phyloP scores from a whole-genome alignment of 2,888 invertebrate genomes.

The Drosophila paranaensis region DNA sequence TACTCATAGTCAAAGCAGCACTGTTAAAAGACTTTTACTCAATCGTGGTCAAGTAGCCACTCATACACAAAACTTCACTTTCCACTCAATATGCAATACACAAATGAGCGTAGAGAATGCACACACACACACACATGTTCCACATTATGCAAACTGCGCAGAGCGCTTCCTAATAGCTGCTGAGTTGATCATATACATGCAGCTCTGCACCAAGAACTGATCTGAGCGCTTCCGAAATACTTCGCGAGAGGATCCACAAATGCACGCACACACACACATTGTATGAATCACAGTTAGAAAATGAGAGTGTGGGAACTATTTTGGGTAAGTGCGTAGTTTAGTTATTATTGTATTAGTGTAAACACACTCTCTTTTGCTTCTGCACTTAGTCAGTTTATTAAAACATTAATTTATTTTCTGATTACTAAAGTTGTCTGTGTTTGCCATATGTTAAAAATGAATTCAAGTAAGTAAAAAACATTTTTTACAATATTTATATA shows the following conservation, averaged over 20 bases:
- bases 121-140: neutral
- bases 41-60: no score
- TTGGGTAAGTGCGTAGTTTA: neutral
- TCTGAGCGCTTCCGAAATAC: no score
- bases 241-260: neutral
- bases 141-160: neutral
- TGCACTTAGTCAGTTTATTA: neutral
- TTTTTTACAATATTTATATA: no score
- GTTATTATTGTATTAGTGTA: neutral
- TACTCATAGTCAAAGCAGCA: no score
- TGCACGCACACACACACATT: neutral
- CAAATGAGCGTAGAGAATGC: neutral
- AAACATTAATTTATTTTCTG: no score
- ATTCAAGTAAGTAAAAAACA: no score
- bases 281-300: neutral
- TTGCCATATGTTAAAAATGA: no score
- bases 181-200: neutral
- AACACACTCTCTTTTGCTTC: neutral
- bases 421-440: no score
- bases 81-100: neutral
- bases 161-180: neutral
- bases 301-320: neutral
- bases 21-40: no score
- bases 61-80: neutral
- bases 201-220: no score